phyloP scores from a whole-genome alignment of 2,888 invertebrate genomes.

The Parnassius apollo region DNA sequence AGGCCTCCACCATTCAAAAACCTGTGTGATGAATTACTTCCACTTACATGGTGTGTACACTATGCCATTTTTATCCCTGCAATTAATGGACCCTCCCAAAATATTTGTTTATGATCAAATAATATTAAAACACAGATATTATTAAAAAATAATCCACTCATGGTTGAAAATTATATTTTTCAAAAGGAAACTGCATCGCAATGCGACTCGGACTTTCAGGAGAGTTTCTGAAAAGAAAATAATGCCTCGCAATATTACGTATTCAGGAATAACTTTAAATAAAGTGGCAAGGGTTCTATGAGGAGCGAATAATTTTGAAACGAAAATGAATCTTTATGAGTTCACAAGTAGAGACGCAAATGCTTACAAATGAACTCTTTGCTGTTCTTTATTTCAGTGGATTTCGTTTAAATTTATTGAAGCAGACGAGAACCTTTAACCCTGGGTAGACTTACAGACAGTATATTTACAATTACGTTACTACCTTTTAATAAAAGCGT shows the following conservation, averaged over 20 bases:
- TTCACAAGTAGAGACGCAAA: slow-evolving; percentile 17
- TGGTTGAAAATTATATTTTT: slow-evolving; percentile 13
- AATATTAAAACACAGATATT: no score
- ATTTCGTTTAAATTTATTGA: slow-evolving; percentile 2
- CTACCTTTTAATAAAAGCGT: no score
- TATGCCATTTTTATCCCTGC: no score
- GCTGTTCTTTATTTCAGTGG: neutral
- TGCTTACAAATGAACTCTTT: slow-evolving; percentile 21
- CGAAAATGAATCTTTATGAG: slow-evolving; percentile 11
- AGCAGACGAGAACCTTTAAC: no score
- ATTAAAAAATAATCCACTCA: slow-evolving; percentile 10
- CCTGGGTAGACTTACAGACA: no score
- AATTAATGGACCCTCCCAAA: no score
- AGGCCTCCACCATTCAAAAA: no score
- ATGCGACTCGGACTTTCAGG: slow-evolving; percentile 10
- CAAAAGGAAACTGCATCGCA: slow-evolving; percentile 24
- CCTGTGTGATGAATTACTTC: no score
- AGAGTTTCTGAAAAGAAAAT: slow-evolving; percentile 22
- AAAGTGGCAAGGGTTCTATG: slow-evolving; percentile 17
- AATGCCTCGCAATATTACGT: slow-evolving; percentile 21
- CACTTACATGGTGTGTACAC: no score
- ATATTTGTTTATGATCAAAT: no score
- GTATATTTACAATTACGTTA: no score
- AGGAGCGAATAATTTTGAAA: slow-evolving; percentile 21
- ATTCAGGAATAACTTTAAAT: slow-evolving; percentile 24